Percentiles rank a stretch among this genome's conserved stretches.
Evolutionary conservation across 2,797 vertebrate genomes (phyloP).

Genomic region (Morelia viridis): DNA sequence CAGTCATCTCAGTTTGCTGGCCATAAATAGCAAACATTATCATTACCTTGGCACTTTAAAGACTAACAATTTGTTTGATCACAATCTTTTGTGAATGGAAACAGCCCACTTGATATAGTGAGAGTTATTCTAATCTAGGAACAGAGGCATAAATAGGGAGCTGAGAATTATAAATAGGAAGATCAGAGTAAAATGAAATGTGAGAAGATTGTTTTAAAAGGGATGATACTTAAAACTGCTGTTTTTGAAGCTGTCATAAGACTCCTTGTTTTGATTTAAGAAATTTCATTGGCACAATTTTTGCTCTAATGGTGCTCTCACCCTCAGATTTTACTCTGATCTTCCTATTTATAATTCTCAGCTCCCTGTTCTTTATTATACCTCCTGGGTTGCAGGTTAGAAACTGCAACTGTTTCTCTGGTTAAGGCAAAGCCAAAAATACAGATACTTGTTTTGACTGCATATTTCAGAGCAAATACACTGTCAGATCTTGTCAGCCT

Average conservation of each 20-base stretch:
- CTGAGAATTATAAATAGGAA: neutral
- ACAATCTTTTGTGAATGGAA: neutral
- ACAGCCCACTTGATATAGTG: neutral
- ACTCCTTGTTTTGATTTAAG: neutral
- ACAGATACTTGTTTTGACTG: neutral
- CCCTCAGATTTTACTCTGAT: neutral
- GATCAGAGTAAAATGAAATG: neutral
- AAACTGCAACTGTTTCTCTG: neutral
- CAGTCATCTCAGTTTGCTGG: neutral
- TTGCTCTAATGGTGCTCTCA: too few species aligned
- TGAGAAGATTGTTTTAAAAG: neutral
- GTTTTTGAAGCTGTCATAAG: neutral
- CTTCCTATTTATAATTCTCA: neutral
- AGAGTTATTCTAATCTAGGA: neutral
- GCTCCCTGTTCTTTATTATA: neutral
- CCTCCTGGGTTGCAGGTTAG: neutral
- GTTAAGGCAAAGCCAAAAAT: neutral
- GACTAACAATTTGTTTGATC: neutral
- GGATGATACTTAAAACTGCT: neutral
- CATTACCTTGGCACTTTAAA: neutral
- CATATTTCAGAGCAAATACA: neutral
- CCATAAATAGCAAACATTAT: neutral
- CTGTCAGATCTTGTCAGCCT: neutral
- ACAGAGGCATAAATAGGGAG: neutral
- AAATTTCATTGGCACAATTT: neutral